phyloP scores from a whole-genome alignment of 2,797 vertebrate species.

The Parambassis ranga region DNA sequence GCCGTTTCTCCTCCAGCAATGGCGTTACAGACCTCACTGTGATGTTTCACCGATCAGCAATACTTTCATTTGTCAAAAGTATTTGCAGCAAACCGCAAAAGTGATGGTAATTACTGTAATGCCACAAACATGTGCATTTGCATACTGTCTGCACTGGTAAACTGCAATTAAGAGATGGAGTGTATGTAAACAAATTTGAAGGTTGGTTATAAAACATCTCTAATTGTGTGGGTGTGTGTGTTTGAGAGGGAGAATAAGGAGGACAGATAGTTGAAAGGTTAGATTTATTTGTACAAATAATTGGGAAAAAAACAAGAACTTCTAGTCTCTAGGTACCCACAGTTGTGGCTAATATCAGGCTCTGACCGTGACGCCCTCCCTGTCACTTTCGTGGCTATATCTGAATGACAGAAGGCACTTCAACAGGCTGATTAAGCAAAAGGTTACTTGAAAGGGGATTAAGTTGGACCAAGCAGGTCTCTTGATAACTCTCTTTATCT shows the following conservation, averaged over 20 bases:
- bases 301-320: not conserved
- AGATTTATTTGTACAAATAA: constrained; percentile 20
- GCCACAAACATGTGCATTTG: constrained; percentile 55
- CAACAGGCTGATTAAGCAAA: no score
- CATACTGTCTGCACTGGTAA: constrained; percentile 42
- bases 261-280: not conserved
- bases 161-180: constrained; percentile 38
- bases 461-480: no score
- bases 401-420: no score
- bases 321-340: no score
- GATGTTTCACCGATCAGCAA: constrained; percentile 50
- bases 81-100: constrained; percentile 20
- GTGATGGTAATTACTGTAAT: constrained; percentile 46
- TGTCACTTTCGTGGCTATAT: no score
- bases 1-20: constrained; percentile 60
- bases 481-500: not conserved
- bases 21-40: constrained; percentile 35
- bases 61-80: constrained; percentile 53
- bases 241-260: not conserved
- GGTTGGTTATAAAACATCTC: constrained; percentile 6
- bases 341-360: no score
- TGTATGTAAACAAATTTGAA: constrained; percentile 26
- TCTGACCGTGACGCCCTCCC: no score
- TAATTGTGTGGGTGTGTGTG: not conserved
- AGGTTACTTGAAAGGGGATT: no score